Evolutionary conservation across 2,797 vertebrate genomes (phyloP).

Genomic region (Varecia variegata): DNA sequence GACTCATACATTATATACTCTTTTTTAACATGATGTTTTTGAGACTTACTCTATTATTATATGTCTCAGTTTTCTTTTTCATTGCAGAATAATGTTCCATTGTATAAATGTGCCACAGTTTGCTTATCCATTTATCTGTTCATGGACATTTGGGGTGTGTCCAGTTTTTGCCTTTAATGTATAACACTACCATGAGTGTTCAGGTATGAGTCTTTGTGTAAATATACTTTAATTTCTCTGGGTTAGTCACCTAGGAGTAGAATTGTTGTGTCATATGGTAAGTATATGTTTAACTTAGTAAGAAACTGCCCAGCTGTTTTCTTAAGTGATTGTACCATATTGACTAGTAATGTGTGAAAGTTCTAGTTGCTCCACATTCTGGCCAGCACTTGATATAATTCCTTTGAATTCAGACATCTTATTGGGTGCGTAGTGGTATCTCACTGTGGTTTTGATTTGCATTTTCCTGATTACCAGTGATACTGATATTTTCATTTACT

Average conservation of each 20-base stretch:
- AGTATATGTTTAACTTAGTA: neutral
- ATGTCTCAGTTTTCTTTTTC: neutral
- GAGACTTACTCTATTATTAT: neutral
- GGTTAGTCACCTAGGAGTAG: neutral
- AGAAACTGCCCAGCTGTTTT: slow-evolving; percentile 3
- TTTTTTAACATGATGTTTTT: neutral
- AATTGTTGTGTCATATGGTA: neutral
- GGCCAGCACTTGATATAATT: neutral
- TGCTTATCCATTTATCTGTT: neutral
- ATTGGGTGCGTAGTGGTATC: neutral
- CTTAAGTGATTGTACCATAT: neutral
- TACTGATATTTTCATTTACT: neutral
- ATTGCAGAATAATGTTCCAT: neutral
- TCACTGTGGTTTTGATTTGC: neutral
- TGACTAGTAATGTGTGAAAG: neutral
- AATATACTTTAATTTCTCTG: neutral
- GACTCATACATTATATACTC: neutral
- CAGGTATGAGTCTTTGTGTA: neutral
- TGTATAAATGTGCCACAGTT: neutral
- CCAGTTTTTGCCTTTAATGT: neutral
- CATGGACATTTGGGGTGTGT: neutral
- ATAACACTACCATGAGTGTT: neutral
- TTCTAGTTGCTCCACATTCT: neutral
- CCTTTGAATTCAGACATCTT: neutral
- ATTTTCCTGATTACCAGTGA: neutral